Evolutionary conservation across 2,888 invertebrate genomes (phyloP), one percentile per base, ranked within the genome.

Genomic region (Pasiphila rectangulata): DNA sequence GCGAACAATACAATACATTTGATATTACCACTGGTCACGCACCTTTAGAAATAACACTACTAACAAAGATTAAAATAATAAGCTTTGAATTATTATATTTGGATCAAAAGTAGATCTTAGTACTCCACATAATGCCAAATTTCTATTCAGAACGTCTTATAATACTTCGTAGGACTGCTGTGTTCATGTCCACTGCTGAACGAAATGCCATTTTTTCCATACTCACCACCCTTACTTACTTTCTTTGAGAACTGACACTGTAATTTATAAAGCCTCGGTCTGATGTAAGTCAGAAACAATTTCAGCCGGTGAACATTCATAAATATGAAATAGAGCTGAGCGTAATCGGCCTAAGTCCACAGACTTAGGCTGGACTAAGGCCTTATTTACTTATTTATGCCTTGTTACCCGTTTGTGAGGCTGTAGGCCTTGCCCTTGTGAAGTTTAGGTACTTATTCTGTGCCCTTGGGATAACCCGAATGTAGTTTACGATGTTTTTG

Each of bases 1-100:
- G 37, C 57, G 60, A 61, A 61, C 56, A 56, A 49, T 48, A 50
- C 48, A 27, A 32, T 34, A 35, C 35, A 20, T 38, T 6, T 47
- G 36, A 67, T 68, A 64, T 59, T 62, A 57, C 57, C 51, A 32
- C 21, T 12, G 23, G 47, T 46, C 73, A 73, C 72, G 72, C 71
- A 68, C 60, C 39, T 46, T 16, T 24, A 20, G 24, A 32, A 54
- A 44, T 32, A 44, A 23, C 1, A 23, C 2, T n/a, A n/a, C n/a
- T n/a, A n/a, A n/a, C n/a, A n/a, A n/a, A n/a, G n/a, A n/a, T n/a
- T n/a, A n/a, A n/a, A n/a, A n/a, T n/a, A n/a, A n/a, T n/a, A n/a
- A n/a, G n/a, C n/a, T n/a, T n/a, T n/a, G n/a, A n/a, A n/a, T n/a
- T n/a, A n/a, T n/a, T n/a, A n/a, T n/a, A n/a, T n/a, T n/a, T n/a